These are phyloP conservation scores for Eulemur rubriventer DNA, from an alignment of 2,797 vertebrate species.

Conservation along the genomic window DNA sequence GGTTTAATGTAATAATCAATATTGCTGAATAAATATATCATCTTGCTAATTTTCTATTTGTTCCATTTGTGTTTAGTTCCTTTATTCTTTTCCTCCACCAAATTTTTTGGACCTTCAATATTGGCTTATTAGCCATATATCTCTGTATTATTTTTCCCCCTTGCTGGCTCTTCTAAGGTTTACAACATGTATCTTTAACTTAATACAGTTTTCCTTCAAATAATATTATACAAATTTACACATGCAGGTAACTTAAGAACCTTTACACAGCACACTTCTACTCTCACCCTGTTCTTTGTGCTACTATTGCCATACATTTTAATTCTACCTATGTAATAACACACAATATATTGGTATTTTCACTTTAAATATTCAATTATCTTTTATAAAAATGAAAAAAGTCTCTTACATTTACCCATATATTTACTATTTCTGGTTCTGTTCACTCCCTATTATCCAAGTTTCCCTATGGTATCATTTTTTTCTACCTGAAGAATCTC, in stretches of 20 bases:
- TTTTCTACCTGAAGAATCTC: background rate
- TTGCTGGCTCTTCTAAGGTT: background rate
- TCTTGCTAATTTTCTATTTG: slow-evolving; percentile 21
- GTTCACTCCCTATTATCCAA: background rate
- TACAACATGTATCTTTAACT: slow-evolving; percentile 22
- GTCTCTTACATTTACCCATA: background rate
- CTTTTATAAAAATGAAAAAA: slow-evolving; percentile 20
- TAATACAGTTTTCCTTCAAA: background rate
- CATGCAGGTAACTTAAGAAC: background rate
- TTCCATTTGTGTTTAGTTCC: background rate
- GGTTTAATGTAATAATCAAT: background rate
- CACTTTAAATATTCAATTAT: background rate
- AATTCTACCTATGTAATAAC: background rate
- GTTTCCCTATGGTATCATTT: background rate
- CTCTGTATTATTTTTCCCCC: background rate
- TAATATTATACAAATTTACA: background rate
- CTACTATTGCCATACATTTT: background rate
- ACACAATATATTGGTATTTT: background rate
- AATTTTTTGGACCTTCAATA: background rate
- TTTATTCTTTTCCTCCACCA: background rate
- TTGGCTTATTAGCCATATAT: background rate
- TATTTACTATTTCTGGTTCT: background rate
- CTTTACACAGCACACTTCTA: background rate
- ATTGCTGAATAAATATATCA: background rate
- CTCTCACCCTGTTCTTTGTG: background rate